phyloP scores from a whole-genome alignment of 1,140 invertebrate genomes.

The Lordiphosa stackelbergi region DNA sequence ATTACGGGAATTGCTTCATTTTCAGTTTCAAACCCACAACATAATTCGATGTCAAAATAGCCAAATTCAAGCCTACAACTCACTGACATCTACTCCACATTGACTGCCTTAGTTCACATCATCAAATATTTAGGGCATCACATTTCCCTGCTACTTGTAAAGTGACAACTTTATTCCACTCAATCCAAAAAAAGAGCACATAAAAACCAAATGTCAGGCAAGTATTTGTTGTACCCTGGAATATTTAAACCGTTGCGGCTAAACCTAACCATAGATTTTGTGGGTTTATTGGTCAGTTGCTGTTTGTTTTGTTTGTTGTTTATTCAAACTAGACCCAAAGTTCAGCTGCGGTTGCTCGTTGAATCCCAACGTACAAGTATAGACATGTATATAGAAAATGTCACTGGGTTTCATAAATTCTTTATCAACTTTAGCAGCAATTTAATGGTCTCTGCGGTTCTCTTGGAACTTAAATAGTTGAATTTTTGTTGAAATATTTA shows the following conservation, averaged over 20 bases:
- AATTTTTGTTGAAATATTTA: no score
- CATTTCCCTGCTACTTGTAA: conserved; percentile 15
- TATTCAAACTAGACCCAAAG: conserved; percentile 32
- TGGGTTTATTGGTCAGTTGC: conserved; percentile 42
- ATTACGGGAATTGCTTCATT: no score
- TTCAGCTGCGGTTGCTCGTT: conserved; percentile 38
- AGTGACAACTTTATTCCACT: conserved; percentile 40
- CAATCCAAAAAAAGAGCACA: conserved; percentile 1
- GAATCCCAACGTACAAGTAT: conserved; percentile 27
- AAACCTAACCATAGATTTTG: conserved; percentile 37
- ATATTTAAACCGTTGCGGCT: conserved; percentile 43
- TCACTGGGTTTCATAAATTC: conserved; percentile 42
- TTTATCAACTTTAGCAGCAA: conserved; percentile 24
- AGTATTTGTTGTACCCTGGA: conserved; percentile 24
- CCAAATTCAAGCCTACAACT: conserved; percentile 6
- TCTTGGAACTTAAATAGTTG: no score
- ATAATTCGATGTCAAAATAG: conserved; percentile 29
- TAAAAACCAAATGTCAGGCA: conserved; percentile 21
- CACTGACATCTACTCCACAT: conserved; percentile 8
- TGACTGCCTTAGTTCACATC: conserved; percentile 43
- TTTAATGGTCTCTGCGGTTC: no score
- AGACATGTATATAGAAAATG: conserved; percentile 1
- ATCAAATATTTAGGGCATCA: conserved; percentile 46
- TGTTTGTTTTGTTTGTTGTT: conserved; percentile 23
- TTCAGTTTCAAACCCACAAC: not conserved